phyloP scores from a whole-genome alignment of 2,113 vertebrate species.

The Alouatta palliata region DNA sequence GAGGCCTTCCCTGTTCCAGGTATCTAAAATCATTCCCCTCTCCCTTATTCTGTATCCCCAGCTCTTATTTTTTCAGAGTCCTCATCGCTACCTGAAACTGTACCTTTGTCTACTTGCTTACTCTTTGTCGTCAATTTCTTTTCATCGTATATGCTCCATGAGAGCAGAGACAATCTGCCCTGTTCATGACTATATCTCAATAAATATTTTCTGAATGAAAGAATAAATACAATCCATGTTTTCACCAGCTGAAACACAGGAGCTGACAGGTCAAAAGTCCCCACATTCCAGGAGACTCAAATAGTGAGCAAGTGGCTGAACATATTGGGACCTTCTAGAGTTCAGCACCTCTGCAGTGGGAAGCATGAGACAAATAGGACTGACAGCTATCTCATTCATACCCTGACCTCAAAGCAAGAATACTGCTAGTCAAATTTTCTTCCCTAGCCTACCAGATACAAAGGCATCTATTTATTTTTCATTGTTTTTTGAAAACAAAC shows the following conservation, averaged over 20 bases:
- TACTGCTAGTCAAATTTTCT: not conserved
- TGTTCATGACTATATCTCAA: not conserved
- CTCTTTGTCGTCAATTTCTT: not conserved
- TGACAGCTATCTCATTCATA: not conserved
- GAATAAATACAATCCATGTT: not conserved
- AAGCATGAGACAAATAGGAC: not conserved
- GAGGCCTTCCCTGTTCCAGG: not conserved
- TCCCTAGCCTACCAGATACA: not conserved
- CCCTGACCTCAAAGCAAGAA: not conserved
- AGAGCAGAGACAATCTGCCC: not conserved
- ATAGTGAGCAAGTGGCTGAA: not conserved
- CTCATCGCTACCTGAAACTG: not conserved
- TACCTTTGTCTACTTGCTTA: not conserved
- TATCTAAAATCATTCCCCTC: not conserved
- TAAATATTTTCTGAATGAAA: conserved; percentile 17
- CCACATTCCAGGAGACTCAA: not conserved
- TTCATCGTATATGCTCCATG: not conserved
- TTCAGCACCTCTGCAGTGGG: not conserved
- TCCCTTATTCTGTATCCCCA: not conserved
- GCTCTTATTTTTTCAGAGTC: not conserved
- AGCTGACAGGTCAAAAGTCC: not conserved
- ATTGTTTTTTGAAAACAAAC: not conserved
- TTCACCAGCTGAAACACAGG: conserved; percentile 16
- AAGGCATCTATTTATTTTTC: not conserved
- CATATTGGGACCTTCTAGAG: not conserved